Conservation (phyloP, 1,140 invertebrate species). For the Phymastichus coffea region DNA sequence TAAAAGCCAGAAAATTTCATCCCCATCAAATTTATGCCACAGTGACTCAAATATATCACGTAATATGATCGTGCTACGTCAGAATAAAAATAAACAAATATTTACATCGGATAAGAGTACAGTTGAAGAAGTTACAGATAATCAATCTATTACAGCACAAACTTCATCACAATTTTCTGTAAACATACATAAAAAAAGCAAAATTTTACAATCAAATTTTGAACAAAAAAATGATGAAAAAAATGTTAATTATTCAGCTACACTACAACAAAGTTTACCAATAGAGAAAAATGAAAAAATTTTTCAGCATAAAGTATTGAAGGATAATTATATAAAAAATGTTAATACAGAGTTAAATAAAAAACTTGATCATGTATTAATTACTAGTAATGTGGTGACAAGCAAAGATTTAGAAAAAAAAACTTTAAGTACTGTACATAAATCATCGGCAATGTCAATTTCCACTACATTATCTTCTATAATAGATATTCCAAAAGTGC, state of each 20-base stretch:
- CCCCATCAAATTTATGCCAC: slow-evolving; percentile 29
- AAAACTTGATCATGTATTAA: too few species aligned
- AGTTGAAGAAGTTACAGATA: slow-evolving; percentile 32
- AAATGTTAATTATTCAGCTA: slow-evolving; percentile 22
- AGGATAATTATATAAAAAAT: slow-evolving; percentile 34
- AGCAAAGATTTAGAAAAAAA: slow-evolving; percentile 4
- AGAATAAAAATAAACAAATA: slow-evolving; percentile 32
- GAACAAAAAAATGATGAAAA: slow-evolving; percentile 39
- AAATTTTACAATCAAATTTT: slow-evolving; percentile 20
- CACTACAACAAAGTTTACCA: too few species aligned
- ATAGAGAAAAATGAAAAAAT: slow-evolving; percentile 34
- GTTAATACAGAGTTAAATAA: too few species aligned
- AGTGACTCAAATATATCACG: slow-evolving; percentile 14
- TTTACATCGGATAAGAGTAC: slow-evolving; percentile 35
- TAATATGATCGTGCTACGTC: slow-evolving; percentile 38
- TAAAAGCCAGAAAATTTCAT: slow-evolving; percentile 40
- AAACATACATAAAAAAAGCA: slow-evolving; percentile 34
- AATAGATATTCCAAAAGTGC: slow-evolving; percentile 21
- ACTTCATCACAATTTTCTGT: slow-evolving; percentile 16
- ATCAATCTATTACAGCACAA: slow-evolving; percentile 29
- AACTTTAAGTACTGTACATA: slow-evolving; percentile 10
- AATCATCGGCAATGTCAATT: neutral
- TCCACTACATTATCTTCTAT: slow-evolving; percentile 10
- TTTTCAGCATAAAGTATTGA: slow-evolving; percentile 33
- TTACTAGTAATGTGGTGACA: slow-evolving; percentile 28